phyloP scores from a whole-genome alignment of 2,888 invertebrate species.

The Coelogynopora nodosa region DNA sequence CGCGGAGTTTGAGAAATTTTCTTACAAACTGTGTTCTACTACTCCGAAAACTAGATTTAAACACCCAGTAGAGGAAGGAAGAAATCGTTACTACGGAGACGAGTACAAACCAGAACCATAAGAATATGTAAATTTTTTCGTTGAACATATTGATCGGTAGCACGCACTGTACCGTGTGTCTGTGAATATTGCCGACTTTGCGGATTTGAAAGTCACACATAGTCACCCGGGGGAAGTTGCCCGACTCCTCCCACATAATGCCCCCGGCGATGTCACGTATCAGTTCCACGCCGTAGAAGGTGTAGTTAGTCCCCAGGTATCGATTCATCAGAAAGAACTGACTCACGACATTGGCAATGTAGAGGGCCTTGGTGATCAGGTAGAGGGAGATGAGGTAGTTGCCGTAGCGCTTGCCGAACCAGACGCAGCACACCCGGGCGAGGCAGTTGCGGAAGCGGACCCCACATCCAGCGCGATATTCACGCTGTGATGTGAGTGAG shows the following conservation, averaged over 20 bases:
- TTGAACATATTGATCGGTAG: conserved; percentile 54
- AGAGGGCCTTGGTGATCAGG: conserved; percentile 51
- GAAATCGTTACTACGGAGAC: conserved; percentile 62
- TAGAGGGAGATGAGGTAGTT: conserved; percentile 55
- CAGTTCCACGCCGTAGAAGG: conserved; percentile 57
- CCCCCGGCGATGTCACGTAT: conserved; percentile 54
- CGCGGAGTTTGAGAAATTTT: conserved; percentile 46
- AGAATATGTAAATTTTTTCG: conserved; percentile 62
- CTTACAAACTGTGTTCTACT: conserved; percentile 51
- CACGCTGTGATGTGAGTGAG: conserved; percentile 60
- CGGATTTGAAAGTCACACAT: conserved; percentile 61
- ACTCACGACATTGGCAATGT: conserved; percentile 54
- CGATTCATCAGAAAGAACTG: conserved; percentile 58
- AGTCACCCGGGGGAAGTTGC: conserved; percentile 59
- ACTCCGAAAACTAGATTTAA: conserved; percentile 56
- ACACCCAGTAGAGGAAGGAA: conserved; percentile 62
- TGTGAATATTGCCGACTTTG: conserved; percentile 62
- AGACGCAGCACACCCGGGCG: conserved; percentile 49
- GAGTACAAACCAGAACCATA: conserved; percentile 65
- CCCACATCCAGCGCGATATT: conserved; percentile 60
- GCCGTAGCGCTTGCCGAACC: conserved; percentile 55
- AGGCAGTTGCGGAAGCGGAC: conserved; percentile 44
- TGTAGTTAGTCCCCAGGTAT: conserved; percentile 54
- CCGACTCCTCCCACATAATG: conserved; percentile 55
- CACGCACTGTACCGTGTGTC: conserved; percentile 62